Evolutionary conservation across 2,113 vertebrate genomes (phyloP).

Genomic region (Emydocephalus ijimae): DNA sequence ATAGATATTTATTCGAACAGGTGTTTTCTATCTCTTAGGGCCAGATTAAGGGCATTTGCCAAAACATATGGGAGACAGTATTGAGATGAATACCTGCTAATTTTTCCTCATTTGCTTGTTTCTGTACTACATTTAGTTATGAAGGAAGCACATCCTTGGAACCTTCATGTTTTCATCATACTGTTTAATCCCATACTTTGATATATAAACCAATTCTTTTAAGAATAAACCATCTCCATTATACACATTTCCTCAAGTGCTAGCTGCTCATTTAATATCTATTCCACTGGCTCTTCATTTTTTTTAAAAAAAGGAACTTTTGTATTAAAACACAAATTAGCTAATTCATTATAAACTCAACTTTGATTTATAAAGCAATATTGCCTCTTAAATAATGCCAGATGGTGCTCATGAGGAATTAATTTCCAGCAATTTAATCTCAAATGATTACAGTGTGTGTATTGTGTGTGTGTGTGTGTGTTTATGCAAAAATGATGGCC

Average conservation of each 20-base stretch:
- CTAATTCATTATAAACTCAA: constrained; percentile 65
- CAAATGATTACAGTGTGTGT: constrained; percentile 20
- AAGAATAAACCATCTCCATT: fast-evolving
- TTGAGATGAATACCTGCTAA: not conserved
- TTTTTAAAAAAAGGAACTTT: constrained; percentile 44
- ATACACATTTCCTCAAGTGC: constrained; percentile 29
- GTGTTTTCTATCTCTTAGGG: not conserved
- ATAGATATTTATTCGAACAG: not conserved
- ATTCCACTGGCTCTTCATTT: constrained; percentile 9
- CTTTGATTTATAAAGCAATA: constrained; percentile 58
- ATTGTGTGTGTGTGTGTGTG: not conserved
- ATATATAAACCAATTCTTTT: constrained; percentile 10
- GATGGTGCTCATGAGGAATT: constrained; percentile 62
- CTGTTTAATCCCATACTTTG: not conserved
- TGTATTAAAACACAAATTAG: constrained; percentile 60
- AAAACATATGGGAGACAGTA: not conserved
- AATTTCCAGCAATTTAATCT: constrained; percentile 58
- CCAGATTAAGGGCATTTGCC: not conserved
- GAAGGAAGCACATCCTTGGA: not conserved
- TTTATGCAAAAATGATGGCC: not conserved
- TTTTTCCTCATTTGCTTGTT: not conserved
- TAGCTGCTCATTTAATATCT: constrained; percentile 25
- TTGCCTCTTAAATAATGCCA: constrained; percentile 66
- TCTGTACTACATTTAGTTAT: not conserved
- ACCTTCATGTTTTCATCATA: not conserved